Evolutionary conservation across 30 jellyfish, hydroid and myxozoan genomes (phyloP).

Genomic region (Turritopsis dohrnii): DNA sequence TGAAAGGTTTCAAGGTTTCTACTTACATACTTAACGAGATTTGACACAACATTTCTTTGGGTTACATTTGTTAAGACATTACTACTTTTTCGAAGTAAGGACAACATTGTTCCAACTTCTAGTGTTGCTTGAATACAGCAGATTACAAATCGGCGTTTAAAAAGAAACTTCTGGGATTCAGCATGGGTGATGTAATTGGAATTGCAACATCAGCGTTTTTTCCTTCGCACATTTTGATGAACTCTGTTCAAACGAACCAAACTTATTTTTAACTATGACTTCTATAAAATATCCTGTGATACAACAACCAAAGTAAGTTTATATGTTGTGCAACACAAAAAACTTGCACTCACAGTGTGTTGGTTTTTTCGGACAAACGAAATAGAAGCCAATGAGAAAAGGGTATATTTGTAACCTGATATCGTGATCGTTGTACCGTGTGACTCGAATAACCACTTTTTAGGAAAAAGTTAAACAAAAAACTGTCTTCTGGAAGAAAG

Average conservation of each 20-base stretch:
- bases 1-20: not conserved
- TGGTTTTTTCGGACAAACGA: not conserved
- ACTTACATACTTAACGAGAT: slow-evolving; percentile 3
- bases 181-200: slow-evolving; percentile 1
- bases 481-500: too few species aligned
- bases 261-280: not conserved
- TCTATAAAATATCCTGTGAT: not conserved
- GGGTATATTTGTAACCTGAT: too few species aligned
- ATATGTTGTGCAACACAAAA: not conserved
- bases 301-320: not conserved
- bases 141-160: not conserved
- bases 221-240: not conserved
- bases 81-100: not conserved
- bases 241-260: not conserved
- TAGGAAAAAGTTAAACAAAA: too few species aligned
- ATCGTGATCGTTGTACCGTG: too few species aligned
- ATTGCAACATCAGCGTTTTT: slow-evolving; percentile 1
- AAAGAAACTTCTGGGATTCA: slow-evolving; percentile 14
- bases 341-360: not conserved
- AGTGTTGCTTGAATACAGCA: not conserved
- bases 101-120: not conserved
- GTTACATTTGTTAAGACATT: slow-evolving; percentile 8
- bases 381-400: too few species aligned
- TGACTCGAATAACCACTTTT: too few species aligned
- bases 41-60: not conserved